phyloP scores from a whole-genome alignment of 1,140 invertebrate genomes.

The Centruroides sculpturatus region DNA sequence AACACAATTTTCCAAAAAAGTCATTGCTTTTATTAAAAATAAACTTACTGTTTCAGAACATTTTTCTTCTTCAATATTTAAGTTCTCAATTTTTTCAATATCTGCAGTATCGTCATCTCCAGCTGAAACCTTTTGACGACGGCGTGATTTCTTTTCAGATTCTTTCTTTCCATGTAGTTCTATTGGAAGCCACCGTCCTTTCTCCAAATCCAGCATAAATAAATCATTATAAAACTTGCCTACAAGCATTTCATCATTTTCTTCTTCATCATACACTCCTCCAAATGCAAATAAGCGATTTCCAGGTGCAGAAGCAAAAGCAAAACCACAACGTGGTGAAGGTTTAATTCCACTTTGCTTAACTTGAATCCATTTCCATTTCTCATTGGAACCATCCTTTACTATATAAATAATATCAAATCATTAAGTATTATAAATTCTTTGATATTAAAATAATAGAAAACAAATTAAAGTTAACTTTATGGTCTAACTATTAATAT shows the following conservation, averaged over 20 bases:
- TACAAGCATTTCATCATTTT: constrained; percentile 50
- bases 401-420: not conserved
- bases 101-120: constrained; percentile 28
- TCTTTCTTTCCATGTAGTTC: constrained; percentile 19
- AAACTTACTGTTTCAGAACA: no score
- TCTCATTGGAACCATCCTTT: constrained; percentile 24
- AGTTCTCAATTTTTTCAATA: constrained; percentile 10
- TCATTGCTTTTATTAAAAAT: no score
- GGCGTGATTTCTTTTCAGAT: constrained; percentile 4
- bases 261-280: constrained; percentile 58
- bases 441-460: no score
- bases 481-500: no score
- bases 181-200: constrained; percentile 48
- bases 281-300: constrained; percentile 56
- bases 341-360: constrained; percentile 51
- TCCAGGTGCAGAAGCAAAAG: constrained; percentile 33
- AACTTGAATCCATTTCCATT: constrained; percentile 58
- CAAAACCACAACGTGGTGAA: constrained; percentile 50
- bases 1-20: no score
- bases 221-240: constrained; percentile 75
- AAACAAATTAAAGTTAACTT: no score
- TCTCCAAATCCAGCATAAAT: constrained; percentile 56
- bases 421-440: no score
- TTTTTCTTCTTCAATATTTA: constrained; percentile 1
- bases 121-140: constrained; percentile 29